These are phyloP conservation scores for Drosophila kurseongensis DNA, from an alignment of 1,140 invertebrate genomes.

Conservation along the genomic window DNA sequence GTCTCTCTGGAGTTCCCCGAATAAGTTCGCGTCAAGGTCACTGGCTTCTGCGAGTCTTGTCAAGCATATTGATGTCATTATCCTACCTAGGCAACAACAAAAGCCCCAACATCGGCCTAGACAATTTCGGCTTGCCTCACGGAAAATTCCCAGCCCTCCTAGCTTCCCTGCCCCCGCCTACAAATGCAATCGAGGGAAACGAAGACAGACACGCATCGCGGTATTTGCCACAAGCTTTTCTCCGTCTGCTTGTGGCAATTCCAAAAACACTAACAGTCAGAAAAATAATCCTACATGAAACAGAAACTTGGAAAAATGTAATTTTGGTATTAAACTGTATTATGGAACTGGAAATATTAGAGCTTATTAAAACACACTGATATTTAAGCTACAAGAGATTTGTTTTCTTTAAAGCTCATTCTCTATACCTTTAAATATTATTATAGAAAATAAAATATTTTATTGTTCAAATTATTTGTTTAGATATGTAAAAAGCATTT, in stretches of 20 bases:
- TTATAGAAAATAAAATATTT: too few species aligned
- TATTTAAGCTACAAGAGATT: too few species aligned
- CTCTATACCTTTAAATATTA: too few species aligned
- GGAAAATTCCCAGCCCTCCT: conserved; percentile 23
- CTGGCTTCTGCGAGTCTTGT: conserved; percentile 28
- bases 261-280: conserved; percentile 1
- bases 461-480: too few species aligned
- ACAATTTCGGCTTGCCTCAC: conserved; percentile 56
- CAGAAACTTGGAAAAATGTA: too few species aligned
- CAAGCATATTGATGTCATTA: conserved; percentile 65
- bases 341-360: too few species aligned
- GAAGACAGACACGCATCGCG: conserved; percentile 68
- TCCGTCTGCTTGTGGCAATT: conserved; percentile 23
- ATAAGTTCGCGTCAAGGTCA: conserved; percentile 41
- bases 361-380: too few species aligned
- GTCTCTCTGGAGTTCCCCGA: background rate
- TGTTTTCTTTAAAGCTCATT: too few species aligned
- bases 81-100: conserved; percentile 45
- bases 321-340: too few species aligned
- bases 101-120: conserved; percentile 25
- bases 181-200: conserved; percentile 49
- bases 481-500: too few species aligned
- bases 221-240: conserved; percentile 64
- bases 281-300: conserved; percentile 5
- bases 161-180: background rate